Percentiles rank a stretch among this genome's conserved stretches.
These are phyloP conservation scores for Lophura nycthemera DNA, from an alignment of 2,113 vertebrate species.

Conservation along the genomic window DNA sequence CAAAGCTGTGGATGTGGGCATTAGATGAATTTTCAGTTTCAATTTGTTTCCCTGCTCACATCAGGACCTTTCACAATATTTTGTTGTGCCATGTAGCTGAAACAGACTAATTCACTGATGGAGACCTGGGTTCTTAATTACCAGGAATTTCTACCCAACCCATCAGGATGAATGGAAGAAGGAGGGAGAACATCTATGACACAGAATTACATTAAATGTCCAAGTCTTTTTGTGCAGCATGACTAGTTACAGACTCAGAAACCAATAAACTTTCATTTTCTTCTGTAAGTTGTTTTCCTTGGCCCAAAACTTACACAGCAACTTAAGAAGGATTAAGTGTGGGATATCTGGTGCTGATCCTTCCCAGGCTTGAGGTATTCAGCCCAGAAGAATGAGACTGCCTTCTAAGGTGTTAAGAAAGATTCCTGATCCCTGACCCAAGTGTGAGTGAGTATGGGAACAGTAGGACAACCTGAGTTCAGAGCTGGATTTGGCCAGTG, in stretches of 20 bases:
- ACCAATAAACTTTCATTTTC: neutral
- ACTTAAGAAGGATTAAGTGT: neutral
- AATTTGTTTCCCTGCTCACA: neutral
- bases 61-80: neutral
- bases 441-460: fast-evolving
- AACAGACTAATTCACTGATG: neutral
- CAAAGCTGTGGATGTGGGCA: neutral
- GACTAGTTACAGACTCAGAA: neutral
- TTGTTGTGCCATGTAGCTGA: neutral
- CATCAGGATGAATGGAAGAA: neutral
- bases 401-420: neutral
- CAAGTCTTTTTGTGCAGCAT: neutral
- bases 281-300: neutral
- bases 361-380: neutral
- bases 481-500: neutral
- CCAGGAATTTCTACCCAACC: neutral
- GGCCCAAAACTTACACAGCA: neutral
- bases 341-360: neutral
- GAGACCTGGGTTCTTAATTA: neutral
- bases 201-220: neutral
- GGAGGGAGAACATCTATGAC: neutral
- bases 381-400: neutral
- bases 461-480: neutral
- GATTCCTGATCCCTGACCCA: neutral
- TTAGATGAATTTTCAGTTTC: neutral